Evolutionary conservation across 92 coral and sea anemone species (phyloP), one percentile per base, ranked within the genome.

Genomic region (Montipora capitata): DNA sequence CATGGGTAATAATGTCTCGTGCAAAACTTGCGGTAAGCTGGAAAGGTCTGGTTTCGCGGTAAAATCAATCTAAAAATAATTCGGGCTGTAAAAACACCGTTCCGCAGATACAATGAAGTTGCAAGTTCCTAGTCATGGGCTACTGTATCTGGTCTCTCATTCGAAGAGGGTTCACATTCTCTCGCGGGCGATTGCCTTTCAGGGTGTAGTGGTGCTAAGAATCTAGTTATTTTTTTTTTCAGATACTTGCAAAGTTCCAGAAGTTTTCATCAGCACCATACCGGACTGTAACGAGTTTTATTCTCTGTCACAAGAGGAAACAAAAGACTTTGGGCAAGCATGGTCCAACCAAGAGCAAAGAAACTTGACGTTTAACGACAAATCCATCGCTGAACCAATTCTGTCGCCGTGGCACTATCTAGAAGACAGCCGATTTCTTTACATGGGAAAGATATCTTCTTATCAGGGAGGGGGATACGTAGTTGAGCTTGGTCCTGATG

Each of bases 391-490:
- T 54, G 59, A 65, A 77, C 7, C 14, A n/a, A 62, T 68, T 16
- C 45, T 74, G 75, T 65, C 87, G 16, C 85, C 95, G 6, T 92
- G 95, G 95, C 66, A 91, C 2, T 93, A 93, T 87, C 88, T 79
- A 45, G 95, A 96, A 65, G 75, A 89, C n/a, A 89, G 81, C 74
- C 94, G 99, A 38, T 95, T 94, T 68, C 96, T 96, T 6, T 96
- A 96, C 68, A 69, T 96, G 69, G 99, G 98, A 15, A 87, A 88
- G 76, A 83, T 96, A 78, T 93, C 98, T 70, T 93, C 98, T 10
- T 96, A 96, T 81, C 90, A 93, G 48, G 99, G 99, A 10, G 95
- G 95, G 8, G 99, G 99, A 6, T 96, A 78, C 40, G 87, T 96
- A 10, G 75, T 88, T 64, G 91, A 91, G 51, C 91, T 96, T 63